phyloP scores from a whole-genome alignment of 1,140 invertebrate genomes.

The Rhopalosiphum maidis region DNA sequence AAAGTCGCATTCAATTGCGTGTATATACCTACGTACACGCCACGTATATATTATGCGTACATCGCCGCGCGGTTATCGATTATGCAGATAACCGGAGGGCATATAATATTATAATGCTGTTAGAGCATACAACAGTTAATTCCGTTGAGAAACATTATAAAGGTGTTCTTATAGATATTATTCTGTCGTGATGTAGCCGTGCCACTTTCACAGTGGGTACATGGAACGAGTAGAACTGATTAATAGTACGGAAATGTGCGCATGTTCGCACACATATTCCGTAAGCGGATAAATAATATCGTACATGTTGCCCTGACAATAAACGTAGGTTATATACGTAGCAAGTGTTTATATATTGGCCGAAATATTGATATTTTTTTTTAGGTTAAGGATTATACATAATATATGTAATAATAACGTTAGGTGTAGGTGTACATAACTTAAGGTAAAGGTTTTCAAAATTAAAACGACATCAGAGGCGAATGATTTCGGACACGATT shows the following conservation, averaged over 20 bases:
- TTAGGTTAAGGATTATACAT: constrained; percentile 23
- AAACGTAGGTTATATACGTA: not conserved
- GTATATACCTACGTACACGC: not conserved
- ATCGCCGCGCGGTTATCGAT: not conserved
- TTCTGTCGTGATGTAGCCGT: constrained; percentile 53
- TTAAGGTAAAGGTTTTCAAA: not conserved
- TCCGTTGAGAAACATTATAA: not conserved
- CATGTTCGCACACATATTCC: not conserved
- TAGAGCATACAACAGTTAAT: not conserved
- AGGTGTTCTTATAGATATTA: constrained; percentile 35
- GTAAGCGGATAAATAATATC: not conserved
- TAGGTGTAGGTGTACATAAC: not conserved
- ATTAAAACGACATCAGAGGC: not conserved
- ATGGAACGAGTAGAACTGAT: not conserved
- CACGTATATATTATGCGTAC: not conserved
- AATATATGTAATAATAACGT: not conserved
- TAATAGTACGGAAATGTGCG: constrained; percentile 40
- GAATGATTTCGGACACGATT: constrained; percentile 1
- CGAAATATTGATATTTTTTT: constrained; percentile 30
- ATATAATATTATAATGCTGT: not conserved
- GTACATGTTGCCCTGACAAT: not conserved
- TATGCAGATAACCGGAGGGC: constrained; percentile 19
- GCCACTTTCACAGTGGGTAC: constrained; percentile 40
- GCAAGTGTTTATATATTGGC: not conserved
- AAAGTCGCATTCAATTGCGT: not conserved